A percentile compares a stretch with the other conserved stretches of the same genome.
These are phyloP conservation scores for Cinclus cinclus DNA, from an alignment of 2,113 vertebrate species.

Conservation along the genomic window DNA sequence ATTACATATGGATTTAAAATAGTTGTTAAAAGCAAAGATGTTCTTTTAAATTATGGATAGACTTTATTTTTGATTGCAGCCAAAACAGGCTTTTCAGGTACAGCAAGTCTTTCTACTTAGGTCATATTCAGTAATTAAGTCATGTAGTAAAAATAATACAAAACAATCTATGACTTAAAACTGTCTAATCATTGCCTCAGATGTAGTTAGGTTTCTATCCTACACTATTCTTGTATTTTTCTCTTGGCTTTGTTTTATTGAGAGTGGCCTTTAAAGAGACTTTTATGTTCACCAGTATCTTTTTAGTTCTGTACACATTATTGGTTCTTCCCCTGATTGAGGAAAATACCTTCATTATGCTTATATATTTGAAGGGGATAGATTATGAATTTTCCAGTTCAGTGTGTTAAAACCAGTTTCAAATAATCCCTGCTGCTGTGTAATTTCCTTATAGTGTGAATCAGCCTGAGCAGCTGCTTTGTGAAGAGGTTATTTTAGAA, in stretches of 20 bases:
- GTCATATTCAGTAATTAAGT: neutral
- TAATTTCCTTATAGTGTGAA: neutral
- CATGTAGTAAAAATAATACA: neutral
- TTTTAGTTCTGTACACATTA: neutral
- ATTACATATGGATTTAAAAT: neutral
- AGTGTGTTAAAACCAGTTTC: neutral
- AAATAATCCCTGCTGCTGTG: neutral
- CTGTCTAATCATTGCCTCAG: neutral
- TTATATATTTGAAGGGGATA: neutral
- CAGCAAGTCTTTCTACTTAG: neutral
- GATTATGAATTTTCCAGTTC: neutral
- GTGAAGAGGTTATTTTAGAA: neutral
- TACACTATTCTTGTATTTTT: neutral
- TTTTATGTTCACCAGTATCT: neutral
- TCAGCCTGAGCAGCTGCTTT: neutral
- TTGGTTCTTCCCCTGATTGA: neutral
- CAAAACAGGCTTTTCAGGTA: neutral
- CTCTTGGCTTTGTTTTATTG: neutral
- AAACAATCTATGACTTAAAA: neutral
- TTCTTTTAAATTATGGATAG: neutral
- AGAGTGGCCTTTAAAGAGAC: neutral
- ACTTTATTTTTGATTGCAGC: neutral
- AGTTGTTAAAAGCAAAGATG: neutral
- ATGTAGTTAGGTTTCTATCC: neutral
- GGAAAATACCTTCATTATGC: neutral